phyloP scores from a whole-genome alignment of 2,113 vertebrate species.

The Mastomys natalensis region DNA sequence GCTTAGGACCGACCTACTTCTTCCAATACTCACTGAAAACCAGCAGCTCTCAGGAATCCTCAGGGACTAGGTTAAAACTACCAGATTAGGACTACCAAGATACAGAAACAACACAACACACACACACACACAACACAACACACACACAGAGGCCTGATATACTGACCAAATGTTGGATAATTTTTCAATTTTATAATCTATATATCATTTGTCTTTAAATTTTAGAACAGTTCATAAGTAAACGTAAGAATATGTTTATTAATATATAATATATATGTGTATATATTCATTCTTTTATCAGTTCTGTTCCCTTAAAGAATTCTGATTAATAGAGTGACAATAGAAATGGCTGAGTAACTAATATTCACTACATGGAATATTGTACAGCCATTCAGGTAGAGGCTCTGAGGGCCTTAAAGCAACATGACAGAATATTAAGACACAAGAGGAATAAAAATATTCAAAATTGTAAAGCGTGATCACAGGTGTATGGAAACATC shows the following conservation, averaged over 20 bases:
- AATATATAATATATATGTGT: background rate
- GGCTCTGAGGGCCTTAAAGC: background rate
- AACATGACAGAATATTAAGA: no score
- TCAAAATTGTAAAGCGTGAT: background rate
- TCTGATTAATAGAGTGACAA: background rate
- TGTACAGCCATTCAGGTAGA: background rate
- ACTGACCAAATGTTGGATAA: background rate
- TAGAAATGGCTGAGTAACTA: background rate
- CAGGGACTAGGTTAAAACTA: background rate
- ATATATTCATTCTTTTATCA: background rate
- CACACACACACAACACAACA: background rate
- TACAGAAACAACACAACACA: background rate
- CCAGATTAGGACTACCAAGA: background rate
- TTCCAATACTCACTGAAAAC: background rate
- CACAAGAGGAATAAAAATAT: background rate
- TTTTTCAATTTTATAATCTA: background rate
- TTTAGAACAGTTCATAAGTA: background rate
- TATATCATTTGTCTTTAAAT: background rate
- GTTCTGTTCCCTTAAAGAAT: background rate
- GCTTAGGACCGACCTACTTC: rapidly evolving
- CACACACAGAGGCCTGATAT: background rate
- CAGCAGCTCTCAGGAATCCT: background rate
- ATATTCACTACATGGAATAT: background rate
- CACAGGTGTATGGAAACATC: background rate
- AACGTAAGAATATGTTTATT: background rate